These are phyloP conservation scores for Plodia interpunctella DNA, from an alignment of 1,140 invertebrate genomes.

Conservation along the genomic window DNA sequence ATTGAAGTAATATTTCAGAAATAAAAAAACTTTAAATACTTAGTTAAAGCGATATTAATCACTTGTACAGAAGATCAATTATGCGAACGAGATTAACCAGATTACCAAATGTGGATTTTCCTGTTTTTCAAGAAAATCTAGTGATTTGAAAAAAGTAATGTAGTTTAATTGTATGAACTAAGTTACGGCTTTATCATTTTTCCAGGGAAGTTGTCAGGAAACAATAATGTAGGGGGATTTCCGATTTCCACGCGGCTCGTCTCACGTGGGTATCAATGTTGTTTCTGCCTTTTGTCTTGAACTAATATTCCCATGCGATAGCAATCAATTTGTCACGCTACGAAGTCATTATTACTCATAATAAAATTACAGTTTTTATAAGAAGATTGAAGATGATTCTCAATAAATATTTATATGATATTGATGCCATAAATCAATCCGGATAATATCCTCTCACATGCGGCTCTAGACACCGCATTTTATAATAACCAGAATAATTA, in stretches of 20 bases:
- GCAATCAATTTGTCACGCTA: slow-evolving; percentile 33
- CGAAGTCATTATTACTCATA: slow-evolving; percentile 8
- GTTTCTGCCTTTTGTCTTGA: slow-evolving; percentile 45
- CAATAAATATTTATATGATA: neutral
- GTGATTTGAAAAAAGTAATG: slow-evolving; percentile 41
- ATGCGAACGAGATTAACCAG: slow-evolving; percentile 57
- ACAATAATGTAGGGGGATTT: slow-evolving; percentile 58
- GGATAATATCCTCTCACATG: no score
- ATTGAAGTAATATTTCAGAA: slow-evolving; percentile 9
- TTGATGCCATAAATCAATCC: no score
- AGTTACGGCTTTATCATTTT: slow-evolving; percentile 23
- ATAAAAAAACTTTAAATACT: slow-evolving; percentile 1
- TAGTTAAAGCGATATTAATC: slow-evolving; percentile 7
- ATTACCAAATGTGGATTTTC: slow-evolving; percentile 47
- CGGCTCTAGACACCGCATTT: no score
- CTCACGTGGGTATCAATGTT: slow-evolving; percentile 22
- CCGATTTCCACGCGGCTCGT: slow-evolving; percentile 53
- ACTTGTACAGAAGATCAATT: slow-evolving; percentile 28
- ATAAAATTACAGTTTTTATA: neutral
- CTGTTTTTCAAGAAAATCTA: slow-evolving; percentile 56
- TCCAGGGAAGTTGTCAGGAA: slow-evolving; percentile 53
- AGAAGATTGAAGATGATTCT: neutral
- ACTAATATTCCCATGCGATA: slow-evolving; percentile 53
- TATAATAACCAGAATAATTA: no score
- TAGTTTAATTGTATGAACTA: slow-evolving; percentile 40